phyloP scores from a whole-genome alignment of 2,888 invertebrate species.

The Ellobium chinense region DNA sequence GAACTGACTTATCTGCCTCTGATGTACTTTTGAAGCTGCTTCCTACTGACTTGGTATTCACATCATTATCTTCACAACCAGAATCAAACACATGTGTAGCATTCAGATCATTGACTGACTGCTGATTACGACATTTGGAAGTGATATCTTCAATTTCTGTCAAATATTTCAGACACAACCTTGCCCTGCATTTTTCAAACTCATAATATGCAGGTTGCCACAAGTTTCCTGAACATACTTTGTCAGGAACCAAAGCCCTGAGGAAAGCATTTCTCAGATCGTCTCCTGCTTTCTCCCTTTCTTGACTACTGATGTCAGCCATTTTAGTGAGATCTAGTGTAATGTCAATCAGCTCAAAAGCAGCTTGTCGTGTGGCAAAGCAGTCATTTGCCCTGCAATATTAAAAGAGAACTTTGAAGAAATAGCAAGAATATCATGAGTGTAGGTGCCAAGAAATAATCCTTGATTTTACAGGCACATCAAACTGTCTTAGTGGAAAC shows the following conservation, averaged over 20 bases:
- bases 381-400: slow-evolving; percentile 30
- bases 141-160: neutral
- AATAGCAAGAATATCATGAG: neutral
- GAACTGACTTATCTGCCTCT: neutral
- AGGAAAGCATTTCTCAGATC: slow-evolving; percentile 2
- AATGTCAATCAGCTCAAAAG: neutral
- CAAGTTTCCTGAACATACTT: neutral
- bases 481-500: too few species aligned
- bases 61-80: neutral
- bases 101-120: too few species aligned
- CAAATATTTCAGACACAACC: slow-evolving; percentile 40
- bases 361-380: slow-evolving; percentile 34
- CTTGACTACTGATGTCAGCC: neutral
- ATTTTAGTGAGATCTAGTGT: slow-evolving; percentile 8
- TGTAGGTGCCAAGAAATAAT: neutral
- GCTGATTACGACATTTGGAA: too few species aligned
- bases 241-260: neutral
- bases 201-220: slow-evolving; percentile 33
- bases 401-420: too few species aligned
- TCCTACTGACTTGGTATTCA: neutral
- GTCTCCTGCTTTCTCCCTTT: neutral
- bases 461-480: too few species aligned
- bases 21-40: neutral
- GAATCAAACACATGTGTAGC: too few species aligned
- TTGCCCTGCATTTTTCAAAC: slow-evolving; percentile 33